Conservation (phyloP, 2,797 vertebrate species). For the Chelonia mydas region DNA sequence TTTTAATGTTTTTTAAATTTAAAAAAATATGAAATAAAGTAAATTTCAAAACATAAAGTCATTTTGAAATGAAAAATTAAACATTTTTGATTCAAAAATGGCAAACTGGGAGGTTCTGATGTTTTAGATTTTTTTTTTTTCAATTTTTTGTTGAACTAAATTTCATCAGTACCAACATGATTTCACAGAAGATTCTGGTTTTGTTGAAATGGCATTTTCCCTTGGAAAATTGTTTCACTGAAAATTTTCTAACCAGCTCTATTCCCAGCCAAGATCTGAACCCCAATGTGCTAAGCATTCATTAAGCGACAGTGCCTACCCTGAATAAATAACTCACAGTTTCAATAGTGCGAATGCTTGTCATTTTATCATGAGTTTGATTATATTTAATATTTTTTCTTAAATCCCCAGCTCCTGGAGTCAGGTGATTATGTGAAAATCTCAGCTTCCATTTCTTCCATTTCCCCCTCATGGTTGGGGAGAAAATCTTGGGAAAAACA, state of each 20-base stretch:
- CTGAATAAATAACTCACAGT: background rate
- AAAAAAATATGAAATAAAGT: background rate
- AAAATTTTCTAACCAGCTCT: background rate
- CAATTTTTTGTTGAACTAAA: background rate
- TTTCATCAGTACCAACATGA: background rate
- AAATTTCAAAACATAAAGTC: background rate
- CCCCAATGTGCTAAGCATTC: background rate
- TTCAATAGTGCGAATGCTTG: background rate
- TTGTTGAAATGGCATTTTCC: background rate
- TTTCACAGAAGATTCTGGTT: background rate
- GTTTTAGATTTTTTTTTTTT: background rate
- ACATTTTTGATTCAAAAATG: background rate
- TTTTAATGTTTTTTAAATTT: background rate
- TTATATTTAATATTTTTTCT: background rate
- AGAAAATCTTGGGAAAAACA: background rate
- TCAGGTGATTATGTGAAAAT: background rate
- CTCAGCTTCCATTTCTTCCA: background rate
- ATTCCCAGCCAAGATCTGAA: background rate
- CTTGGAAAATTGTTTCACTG: background rate
- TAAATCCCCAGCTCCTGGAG: background rate
- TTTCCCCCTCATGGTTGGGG: background rate
- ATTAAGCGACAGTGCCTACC: background rate
- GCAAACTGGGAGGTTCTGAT: background rate
- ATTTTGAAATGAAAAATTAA: background rate
- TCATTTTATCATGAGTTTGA: background rate